Conservation (phyloP, 2,113 vertebrate species). For the Merops nubicus region DNA sequence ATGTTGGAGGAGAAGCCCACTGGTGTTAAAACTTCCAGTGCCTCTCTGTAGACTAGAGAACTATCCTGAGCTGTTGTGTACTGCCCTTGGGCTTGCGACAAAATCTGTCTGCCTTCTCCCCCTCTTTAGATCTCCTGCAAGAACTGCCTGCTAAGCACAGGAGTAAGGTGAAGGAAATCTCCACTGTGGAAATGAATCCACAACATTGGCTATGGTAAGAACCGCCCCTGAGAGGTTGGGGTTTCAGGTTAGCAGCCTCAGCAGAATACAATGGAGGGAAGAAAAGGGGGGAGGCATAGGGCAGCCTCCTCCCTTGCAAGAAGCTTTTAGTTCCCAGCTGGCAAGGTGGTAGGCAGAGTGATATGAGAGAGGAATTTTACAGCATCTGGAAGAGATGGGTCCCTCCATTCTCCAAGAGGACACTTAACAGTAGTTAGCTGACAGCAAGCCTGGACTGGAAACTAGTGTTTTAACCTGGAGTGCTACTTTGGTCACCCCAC, state of each 20-base stretch:
- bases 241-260: background rate
- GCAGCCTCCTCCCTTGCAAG: background rate
- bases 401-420: background rate
- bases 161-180: slow-evolving; percentile 59
- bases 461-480: no score
- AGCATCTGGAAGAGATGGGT: background rate
- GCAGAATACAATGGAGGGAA: background rate
- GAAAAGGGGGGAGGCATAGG: background rate
- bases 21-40: background rate
- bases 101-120: background rate
- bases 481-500: background rate
- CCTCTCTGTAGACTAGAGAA: background rate
- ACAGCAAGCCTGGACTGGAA: background rate
- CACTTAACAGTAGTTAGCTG: background rate
- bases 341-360: background rate
- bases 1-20: background rate
- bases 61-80: background rate
- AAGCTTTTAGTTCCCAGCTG: background rate
- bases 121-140: slow-evolving; percentile 51
- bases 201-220: slow-evolving; percentile 73
- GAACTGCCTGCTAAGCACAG: slow-evolving; percentile 60
- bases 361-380: background rate
- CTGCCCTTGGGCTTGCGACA: background rate
- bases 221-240: background rate
- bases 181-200: slow-evolving; percentile 56